Conservation (phyloP, 2,888 invertebrate species). For the Eulithis testata region DNA sequence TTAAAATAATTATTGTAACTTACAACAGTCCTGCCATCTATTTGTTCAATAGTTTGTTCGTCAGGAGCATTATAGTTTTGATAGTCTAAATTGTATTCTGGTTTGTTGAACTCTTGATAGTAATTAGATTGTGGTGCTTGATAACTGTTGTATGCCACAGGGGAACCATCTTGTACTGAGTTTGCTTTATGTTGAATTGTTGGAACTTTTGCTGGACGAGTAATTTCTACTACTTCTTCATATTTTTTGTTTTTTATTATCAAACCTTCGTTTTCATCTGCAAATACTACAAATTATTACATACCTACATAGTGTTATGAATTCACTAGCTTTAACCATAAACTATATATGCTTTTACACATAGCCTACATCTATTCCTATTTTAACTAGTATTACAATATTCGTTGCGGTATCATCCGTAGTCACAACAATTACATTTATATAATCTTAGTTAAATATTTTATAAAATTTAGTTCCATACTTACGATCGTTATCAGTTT, state of each 20-base stretch:
- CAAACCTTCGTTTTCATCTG: conserved; percentile 18
- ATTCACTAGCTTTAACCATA: too few relatives aligned
- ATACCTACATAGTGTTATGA: too few relatives aligned
- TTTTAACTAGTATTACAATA: too few relatives aligned
- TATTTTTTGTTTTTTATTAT: conserved; percentile 24
- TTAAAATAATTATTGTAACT: conserved; percentile 24
- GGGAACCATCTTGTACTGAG: neutral
- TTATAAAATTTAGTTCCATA: neutral
- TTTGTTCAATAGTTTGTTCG: conserved; percentile 7
- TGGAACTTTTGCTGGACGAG: conserved; percentile 1
- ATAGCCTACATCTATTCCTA: too few relatives aligned
- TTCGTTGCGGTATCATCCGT: too few relatives aligned
- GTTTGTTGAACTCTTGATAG: neutral
- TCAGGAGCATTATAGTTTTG: conserved; percentile 1
- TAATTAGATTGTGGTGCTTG: conserved; percentile 1
- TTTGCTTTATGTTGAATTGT: neutral
- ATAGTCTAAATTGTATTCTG: neutral
- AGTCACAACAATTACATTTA: too few relatives aligned
- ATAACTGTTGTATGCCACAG: neutral
- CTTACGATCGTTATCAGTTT: conserved; percentile 5
- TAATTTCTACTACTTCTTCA: conserved; percentile 31
- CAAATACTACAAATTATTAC: neutral
- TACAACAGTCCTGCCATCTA: conserved; percentile 4
- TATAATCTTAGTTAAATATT: too few relatives aligned
- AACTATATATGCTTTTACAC: too few relatives aligned